Evolutionary conservation across 35 echinoderm and acorn worm species (phyloP).

Genomic region (Eucidaris tribuloides): DNA sequence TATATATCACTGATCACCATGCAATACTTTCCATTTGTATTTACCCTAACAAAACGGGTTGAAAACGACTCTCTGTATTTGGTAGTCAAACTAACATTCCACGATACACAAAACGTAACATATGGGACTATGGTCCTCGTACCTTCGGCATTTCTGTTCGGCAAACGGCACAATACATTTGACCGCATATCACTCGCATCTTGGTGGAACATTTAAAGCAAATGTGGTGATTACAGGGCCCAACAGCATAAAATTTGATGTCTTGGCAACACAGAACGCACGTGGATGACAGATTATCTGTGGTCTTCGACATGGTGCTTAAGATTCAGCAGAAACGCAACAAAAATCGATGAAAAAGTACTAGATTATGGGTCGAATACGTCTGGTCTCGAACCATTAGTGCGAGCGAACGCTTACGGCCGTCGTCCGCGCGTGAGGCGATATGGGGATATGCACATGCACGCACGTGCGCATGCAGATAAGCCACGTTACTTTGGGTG

Average conservation of each 20-base stretch:
- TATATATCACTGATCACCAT: neutral
- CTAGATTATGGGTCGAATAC: too few relatives aligned
- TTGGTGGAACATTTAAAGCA: slow-evolving; percentile 88
- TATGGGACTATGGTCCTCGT: neutral
- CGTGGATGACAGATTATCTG: slow-evolving; percentile 81
- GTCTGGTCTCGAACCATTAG: too few relatives aligned
- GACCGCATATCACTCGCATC: slow-evolving; percentile 85
- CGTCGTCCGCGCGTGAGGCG: too few relatives aligned
- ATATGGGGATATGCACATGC: too few relatives aligned
- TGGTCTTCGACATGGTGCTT: slow-evolving; percentile 91
- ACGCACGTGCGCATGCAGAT: too few relatives aligned
- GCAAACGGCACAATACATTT: slow-evolving; percentile 93
- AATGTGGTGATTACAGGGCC: slow-evolving; percentile 82
- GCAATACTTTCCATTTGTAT: too few relatives aligned
- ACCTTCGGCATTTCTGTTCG: slow-evolving; percentile 80
- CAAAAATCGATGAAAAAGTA: too few relatives aligned
- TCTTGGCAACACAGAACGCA: slow-evolving; percentile 86
- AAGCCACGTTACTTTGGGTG: too few relatives aligned
- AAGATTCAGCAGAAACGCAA: too few relatives aligned
- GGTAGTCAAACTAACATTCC: neutral
- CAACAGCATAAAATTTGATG: slow-evolving; percentile 87
- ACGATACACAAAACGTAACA: neutral
- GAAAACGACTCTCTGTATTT: neutral
- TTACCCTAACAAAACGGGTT: too few relatives aligned
- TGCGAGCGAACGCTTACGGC: too few relatives aligned